Evolutionary conservation across 1,140 invertebrate genomes (phyloP).

Genomic region (Drosophila repleta): DNA sequence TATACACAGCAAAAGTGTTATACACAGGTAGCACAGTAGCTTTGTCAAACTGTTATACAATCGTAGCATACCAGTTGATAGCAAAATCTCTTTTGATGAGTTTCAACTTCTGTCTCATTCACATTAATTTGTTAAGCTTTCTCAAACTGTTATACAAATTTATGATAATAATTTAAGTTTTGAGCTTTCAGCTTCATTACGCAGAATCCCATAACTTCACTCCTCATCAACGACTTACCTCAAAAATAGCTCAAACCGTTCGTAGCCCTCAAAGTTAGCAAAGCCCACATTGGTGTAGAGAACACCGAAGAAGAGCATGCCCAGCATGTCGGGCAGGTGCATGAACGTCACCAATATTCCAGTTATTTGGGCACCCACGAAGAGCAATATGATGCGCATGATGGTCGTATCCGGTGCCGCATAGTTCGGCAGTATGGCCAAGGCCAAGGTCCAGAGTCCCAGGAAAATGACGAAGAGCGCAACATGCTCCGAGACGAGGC

Average conservation of each 20-base stretch:
- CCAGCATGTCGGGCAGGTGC: conserved; percentile 80
- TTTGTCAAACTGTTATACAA: too few species aligned
- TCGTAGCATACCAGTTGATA: too few species aligned
- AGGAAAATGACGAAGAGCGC: conserved; percentile 69
- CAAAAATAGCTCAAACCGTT: conserved; percentile 71
- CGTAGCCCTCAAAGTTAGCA: conserved; percentile 76
- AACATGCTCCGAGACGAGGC: conserved; percentile 68
- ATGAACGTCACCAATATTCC: conserved; percentile 76
- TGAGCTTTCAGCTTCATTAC: not conserved
- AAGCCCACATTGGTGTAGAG: conserved; percentile 77
- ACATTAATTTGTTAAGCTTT: too few species aligned
- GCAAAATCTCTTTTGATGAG: too few species aligned
- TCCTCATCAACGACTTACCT: conserved; percentile 60
- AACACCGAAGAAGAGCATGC: conserved; percentile 82
- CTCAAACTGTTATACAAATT: too few species aligned
- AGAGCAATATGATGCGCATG: conserved; percentile 78
- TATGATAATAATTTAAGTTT: too few species aligned
- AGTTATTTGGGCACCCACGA: conserved; percentile 75
- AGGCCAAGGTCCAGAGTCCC: conserved; percentile 63
- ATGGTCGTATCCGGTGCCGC: conserved; percentile 55
- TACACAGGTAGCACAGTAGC: too few species aligned
- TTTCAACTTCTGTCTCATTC: too few species aligned
- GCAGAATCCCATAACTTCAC: not conserved
- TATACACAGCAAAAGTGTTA: too few species aligned
- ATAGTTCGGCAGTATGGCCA: conserved; percentile 55